Evolutionary conservation across 2,888 invertebrate genomes (phyloP).

Genomic region (Epinotia brunnichana): DNA sequence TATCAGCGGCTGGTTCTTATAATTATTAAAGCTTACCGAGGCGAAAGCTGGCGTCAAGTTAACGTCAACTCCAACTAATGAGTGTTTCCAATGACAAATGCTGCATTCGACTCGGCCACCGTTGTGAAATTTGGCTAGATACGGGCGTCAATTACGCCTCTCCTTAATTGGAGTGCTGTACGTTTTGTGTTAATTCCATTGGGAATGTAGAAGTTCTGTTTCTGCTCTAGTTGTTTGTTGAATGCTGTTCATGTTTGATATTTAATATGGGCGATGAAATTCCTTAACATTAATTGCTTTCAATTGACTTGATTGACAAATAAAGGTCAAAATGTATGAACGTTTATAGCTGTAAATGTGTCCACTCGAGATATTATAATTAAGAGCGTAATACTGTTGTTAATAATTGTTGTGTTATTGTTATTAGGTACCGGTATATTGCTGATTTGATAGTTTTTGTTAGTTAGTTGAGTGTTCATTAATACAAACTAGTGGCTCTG

Average conservation of each 20-base stretch:
- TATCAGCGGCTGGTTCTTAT: conserved; percentile 72
- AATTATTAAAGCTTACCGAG: conserved; percentile 78
- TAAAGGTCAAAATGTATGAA: conserved; percentile 7
- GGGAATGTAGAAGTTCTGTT: conserved; percentile 28
- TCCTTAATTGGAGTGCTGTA: conserved; percentile 43
- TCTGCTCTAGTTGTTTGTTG: conserved; percentile 24
- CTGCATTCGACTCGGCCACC: conserved; percentile 64
- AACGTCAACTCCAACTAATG: conserved; percentile 80
- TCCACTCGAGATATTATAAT: not conserved
- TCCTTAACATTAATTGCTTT: conserved; percentile 4
- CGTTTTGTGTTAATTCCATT: conserved; percentile 44
- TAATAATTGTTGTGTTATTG: not conserved
- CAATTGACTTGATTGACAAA: conserved; percentile 9
- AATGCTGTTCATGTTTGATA: conserved; percentile 16
- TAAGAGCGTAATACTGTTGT: not conserved
- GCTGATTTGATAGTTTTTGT: no score
- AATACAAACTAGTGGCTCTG: no score
- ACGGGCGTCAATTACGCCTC: conserved; percentile 50
- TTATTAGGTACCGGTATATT: not conserved
- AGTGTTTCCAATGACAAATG: conserved; percentile 79
- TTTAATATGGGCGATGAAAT: conserved; percentile 4
- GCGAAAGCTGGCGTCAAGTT: conserved; percentile 75
- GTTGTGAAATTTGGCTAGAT: conserved; percentile 64
- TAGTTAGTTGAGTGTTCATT: no score
- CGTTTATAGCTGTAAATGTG: not conserved